Percentiles rank a stretch among this genome's conserved stretches.
These are phyloP conservation scores for Anarrhichthys ocellatus DNA, from an alignment of 2,113 vertebrate genomes.

Conservation along the genomic window DNA sequence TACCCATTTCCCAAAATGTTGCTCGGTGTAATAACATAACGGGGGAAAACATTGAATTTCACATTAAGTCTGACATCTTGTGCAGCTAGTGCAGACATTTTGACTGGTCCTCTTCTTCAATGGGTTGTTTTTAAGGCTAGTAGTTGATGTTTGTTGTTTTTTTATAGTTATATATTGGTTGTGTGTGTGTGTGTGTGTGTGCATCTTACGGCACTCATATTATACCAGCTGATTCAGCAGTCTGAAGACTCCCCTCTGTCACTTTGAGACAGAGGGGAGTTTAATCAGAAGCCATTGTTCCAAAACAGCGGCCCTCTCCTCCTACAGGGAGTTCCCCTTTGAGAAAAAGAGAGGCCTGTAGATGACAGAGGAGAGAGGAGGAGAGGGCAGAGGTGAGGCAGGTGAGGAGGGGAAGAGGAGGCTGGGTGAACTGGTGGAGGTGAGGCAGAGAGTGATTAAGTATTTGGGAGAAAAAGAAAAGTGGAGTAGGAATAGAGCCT, in stretches of 20 bases:
- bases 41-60: background rate
- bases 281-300: conserved; percentile 73
- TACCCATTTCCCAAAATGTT: background rate
- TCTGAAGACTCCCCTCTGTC: conserved; percentile 30
- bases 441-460: background rate
- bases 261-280: conserved; percentile 57
- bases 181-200: background rate
- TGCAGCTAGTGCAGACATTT: no score
- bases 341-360: conserved; percentile 28
- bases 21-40: no score
- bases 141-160: no score
- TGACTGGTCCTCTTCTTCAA: background rate
- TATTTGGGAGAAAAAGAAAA: background rate
- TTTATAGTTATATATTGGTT: background rate
- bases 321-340: conserved; percentile 58
- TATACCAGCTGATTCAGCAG: conserved; percentile 64
- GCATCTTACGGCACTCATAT: background rate
- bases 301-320: conserved; percentile 54
- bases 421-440: conserved; percentile 8
- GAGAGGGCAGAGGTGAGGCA: conserved; percentile 55
- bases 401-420: conserved; percentile 32
- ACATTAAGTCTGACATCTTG: no score
- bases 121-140: background rate
- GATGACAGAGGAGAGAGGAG: conserved; percentile 30
- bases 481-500: background rate